Evolutionary conservation across 1,140 invertebrate genomes (phyloP).

Genomic region (Physella acuta): DNA sequence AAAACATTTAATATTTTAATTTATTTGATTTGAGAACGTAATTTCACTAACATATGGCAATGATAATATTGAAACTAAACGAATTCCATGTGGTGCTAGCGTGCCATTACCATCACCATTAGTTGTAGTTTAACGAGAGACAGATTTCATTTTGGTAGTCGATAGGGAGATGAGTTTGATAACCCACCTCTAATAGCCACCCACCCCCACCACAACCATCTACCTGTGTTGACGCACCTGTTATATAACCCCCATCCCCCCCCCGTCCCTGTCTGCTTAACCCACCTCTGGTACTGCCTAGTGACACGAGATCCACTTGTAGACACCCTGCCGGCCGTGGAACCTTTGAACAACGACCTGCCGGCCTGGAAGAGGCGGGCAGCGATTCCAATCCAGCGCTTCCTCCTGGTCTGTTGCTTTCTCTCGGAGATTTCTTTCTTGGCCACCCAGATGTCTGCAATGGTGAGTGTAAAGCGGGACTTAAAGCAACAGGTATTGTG

Average conservation of each 20-base stretch:
- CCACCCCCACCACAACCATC: neutral
- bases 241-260: neutral
- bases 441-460: too few relatives aligned
- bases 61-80: too few relatives aligned
- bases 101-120: neutral
- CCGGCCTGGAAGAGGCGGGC: neutral
- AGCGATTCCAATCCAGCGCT: too few relatives aligned
- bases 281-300: constrained; percentile 10
- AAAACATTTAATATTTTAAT: neutral
- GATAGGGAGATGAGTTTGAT: neutral
- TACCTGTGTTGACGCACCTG: neutral
- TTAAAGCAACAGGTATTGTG: too few relatives aligned
- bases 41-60: neutral
- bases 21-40: neutral
- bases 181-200: neutral
- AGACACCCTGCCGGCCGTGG: neutral
- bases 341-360: constrained; percentile 11
- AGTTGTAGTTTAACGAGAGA: neutral
- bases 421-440: too few relatives aligned
- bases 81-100: too few relatives aligned
- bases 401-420: too few relatives aligned
- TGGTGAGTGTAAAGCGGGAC: too few relatives aligned
- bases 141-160: neutral
- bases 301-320: constrained; percentile 25
- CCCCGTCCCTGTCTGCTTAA: neutral